A percentile compares a stretch with the other conserved stretches of the same genome.
phyloP scores from a whole-genome alignment of 2,797 vertebrate species.

The Parambassis ranga region DNA sequence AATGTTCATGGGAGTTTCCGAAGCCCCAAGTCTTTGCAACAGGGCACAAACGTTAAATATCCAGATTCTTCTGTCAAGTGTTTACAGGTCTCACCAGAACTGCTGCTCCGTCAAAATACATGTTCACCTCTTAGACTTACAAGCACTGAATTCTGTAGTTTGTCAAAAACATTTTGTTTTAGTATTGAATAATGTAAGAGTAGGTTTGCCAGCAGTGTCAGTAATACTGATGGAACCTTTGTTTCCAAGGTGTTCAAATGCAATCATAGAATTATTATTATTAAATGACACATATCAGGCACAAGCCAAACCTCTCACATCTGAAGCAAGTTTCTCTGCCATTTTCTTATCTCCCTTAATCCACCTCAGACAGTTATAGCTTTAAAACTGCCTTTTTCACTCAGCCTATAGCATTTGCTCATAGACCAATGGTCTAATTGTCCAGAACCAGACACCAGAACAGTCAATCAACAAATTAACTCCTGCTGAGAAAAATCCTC shows the following conservation, averaged over 20 bases:
- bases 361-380: no score
- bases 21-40: constrained; percentile 26
- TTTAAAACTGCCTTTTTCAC: constrained; percentile 22
- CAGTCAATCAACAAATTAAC: constrained; percentile 43
- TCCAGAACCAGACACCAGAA: constrained; percentile 15
- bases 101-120: constrained; percentile 17
- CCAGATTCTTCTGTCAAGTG: constrained; percentile 10
- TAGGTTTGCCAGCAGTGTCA: no score
- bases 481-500: constrained; percentile 18
- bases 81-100: constrained; percentile 10
- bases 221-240: not conserved
- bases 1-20: constrained; percentile 31
- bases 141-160: no score
- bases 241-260: no score
- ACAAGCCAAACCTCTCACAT: no score
- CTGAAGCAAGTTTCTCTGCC: no score
- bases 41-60: constrained; percentile 34
- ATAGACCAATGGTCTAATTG: not conserved
- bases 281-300: no score
- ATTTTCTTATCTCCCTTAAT: no score
- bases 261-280: no score
- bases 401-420: constrained; percentile 2
- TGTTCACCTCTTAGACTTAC: not conserved
- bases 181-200: no score
- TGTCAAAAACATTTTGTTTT: no score